Evolutionary conservation across 2,888 invertebrate genomes (phyloP), one percentile per base, ranked within the genome.

Genomic region (Branchinecta sandiegonensis): DNA sequence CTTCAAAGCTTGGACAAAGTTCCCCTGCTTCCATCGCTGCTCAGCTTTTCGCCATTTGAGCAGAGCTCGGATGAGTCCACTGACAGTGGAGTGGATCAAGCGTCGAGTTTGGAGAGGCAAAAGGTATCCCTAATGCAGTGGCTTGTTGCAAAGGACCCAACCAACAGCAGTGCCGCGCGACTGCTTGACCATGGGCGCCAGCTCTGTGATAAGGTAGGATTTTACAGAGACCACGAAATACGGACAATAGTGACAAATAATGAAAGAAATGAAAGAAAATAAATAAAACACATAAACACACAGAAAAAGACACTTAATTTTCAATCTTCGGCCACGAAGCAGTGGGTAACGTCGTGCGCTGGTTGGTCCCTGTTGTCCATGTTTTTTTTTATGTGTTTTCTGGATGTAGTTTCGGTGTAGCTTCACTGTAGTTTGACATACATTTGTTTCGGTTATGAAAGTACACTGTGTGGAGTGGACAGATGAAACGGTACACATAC

Each of bases 81-180:
- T 56, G 63, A 56, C 23, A 56, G 63, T 56, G 63, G 63, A 17
- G 63, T 56, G 37, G 63, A 56, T 3, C 63, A 56, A 56, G 23
- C 63, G 1, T 56, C 63, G 23, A 56, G 63, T 9, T 23, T 56
- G 23, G 63, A 56, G 23, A 56, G 63, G 11, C 63, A 56, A 23
- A 56, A 56, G 23, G 63, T 56, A 56, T 56, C 63, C 14, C 63
- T 56, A 17, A 9, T 56, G 23, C 63, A 56, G 23, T 56, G 63
- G 63, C 63, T 56, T 17, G 63, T 17, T 56, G n/a, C 63, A n/a
- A 56, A 56, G 63, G 63, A 56, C 23, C 63, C 63, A 9, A 56
- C n/a, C 14, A 56, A 56, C 23, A 56, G 63, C 10, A 17, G 23
- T 9, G 23, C 23, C 2, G 2, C 63, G 9, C 63, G 23, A 23